Evolutionary conservation across 2,888 invertebrate species (phyloP), one percentile per base, ranked within the genome.

Genomic region (Rhagonycha fulva): DNA sequence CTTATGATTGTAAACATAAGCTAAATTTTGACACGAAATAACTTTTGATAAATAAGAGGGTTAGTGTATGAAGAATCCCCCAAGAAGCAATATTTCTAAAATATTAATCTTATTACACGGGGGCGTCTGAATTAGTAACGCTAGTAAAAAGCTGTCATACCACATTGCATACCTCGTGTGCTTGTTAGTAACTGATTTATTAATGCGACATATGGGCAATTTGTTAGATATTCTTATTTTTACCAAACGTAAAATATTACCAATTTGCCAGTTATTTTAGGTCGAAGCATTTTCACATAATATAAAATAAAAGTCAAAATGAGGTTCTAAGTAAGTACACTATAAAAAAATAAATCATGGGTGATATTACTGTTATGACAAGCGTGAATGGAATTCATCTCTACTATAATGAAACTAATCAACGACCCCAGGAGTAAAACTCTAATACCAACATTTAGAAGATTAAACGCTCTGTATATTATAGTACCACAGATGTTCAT

Each of bases 401-500:
- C 82, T 81, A 82, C 80, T 80, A 81, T 81, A 83, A 83, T 82
- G 81, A 79, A 82, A 79, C 78, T 77, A 77, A 81, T 81, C 79
- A 78, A 80, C 79, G 79, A 78, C 77, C 78, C 77, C 75, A 77
- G 74, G 74, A 78, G 60, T 72, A 24, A 75, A 61, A 78, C 9
- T 66, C 72, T 80, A 79, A 77, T 77, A 76, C 75, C 74, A 78
- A 79, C 63, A 80, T 79, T 82, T 81, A 81, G 77, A 71, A 73
- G 80, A 80, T 81, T 80, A 82, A 77, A 79, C 81, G 68, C 69
- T 71, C 74, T 74, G 74, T 73, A 61, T 73, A 70, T 14, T 14
- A 70, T 32, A 74, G 76, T 80, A 84, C 82, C 84, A 84, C 85
- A 86, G 85, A 85, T 86, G 86, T 85, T 85, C 81, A 82, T 82